Evolutionary conservation across 2,888 invertebrate genomes (phyloP).

Genomic region (Callosobruchus maculatus): DNA sequence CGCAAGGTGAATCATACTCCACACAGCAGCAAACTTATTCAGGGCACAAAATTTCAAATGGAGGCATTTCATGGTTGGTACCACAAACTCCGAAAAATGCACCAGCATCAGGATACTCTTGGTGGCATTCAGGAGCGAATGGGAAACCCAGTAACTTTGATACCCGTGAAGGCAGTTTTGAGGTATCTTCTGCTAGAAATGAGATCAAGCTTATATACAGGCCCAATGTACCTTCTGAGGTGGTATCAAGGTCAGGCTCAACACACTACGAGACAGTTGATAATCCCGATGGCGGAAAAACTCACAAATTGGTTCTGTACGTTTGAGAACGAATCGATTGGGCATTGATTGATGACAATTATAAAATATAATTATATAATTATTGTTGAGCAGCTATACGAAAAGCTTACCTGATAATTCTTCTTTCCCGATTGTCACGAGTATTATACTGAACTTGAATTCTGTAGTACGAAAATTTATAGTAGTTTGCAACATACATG

Average conservation of each 20-base stretch:
- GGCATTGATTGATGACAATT: too few relatives aligned
- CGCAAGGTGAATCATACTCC: background rate
- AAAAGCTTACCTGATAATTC: too few relatives aligned
- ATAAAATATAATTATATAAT: too few relatives aligned
- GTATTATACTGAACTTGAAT: too few relatives aligned
- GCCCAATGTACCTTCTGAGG: background rate
- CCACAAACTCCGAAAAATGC: background rate
- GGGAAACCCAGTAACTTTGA: background rate
- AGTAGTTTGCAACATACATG: too few relatives aligned
- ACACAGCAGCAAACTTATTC: background rate
- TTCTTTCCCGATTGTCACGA: too few relatives aligned
- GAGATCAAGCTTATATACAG: background rate
- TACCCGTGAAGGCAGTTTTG: background rate
- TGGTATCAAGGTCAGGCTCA: background rate
- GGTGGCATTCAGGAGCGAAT: background rate
- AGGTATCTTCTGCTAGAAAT: background rate
- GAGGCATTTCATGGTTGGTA: background rate
- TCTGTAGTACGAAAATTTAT: too few relatives aligned
- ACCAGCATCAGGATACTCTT: background rate
- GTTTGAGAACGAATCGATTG: background rate
- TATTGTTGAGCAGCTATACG: too few relatives aligned
- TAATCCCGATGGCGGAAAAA: background rate
- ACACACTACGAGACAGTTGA: background rate
- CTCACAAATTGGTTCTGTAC: background rate
- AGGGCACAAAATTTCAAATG: background rate